Percentiles rank a stretch among this genome's conserved stretches.
phyloP scores from a whole-genome alignment of 2,888 invertebrate species.

The Polydrusus tereticollis region DNA sequence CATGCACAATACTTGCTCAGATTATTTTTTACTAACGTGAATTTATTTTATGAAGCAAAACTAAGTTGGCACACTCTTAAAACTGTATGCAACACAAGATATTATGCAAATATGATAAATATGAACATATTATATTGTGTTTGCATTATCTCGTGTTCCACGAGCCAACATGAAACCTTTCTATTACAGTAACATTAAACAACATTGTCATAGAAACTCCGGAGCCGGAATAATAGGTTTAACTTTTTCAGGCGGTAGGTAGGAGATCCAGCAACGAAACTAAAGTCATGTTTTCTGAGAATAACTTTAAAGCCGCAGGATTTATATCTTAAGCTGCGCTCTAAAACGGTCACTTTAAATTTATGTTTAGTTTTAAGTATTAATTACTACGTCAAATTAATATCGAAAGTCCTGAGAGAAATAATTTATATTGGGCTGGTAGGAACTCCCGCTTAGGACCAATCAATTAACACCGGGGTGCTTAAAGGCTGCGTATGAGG shows the following conservation, averaged over 20 bases:
- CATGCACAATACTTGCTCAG: too few relatives aligned
- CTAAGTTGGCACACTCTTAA: too few relatives aligned
- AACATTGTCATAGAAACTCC: constrained; percentile 7
- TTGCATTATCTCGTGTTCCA: background rate
- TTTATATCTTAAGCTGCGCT: constrained; percentile 34
- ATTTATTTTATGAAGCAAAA: too few relatives aligned
- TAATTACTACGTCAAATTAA: constrained; percentile 48
- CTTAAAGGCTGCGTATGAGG: constrained; percentile 20
- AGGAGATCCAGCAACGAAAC: constrained; percentile 7
- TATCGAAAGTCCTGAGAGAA: constrained; percentile 38
- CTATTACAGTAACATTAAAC: constrained; percentile 1
- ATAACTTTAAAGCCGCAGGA: constrained; percentile 32
- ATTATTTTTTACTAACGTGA: too few relatives aligned
- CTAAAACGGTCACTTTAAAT: constrained; percentile 38
- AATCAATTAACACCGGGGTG: constrained; percentile 43
- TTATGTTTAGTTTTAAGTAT: constrained; percentile 42
- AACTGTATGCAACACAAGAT: background rate
- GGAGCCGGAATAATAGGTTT: constrained; percentile 7
- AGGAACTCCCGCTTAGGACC: constrained; percentile 36
- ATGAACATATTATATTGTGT: constrained; percentile 1
- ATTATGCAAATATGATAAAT: background rate
- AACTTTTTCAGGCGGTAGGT: background rate
- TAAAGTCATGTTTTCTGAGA: constrained; percentile 19
- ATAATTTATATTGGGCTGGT: constrained; percentile 41
- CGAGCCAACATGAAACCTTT: background rate